These are phyloP conservation scores for Huso huso DNA, from an alignment of 2,797 vertebrate species.

Conservation along the genomic window DNA sequence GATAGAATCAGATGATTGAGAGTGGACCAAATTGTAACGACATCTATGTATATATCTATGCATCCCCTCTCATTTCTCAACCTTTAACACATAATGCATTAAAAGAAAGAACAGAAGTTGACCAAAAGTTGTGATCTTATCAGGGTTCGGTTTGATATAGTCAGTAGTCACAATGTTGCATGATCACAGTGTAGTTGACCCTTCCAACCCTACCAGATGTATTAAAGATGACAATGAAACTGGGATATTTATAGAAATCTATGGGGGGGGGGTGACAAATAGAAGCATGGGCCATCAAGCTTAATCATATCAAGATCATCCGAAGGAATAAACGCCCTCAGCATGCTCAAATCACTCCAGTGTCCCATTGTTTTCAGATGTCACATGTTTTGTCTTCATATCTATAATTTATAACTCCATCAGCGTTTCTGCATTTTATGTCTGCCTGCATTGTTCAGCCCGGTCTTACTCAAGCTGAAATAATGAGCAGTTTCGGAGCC, in stretches of 20 bases:
- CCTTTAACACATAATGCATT: too few relatives aligned
- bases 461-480: constrained; percentile 60
- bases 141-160: constrained; percentile 47
- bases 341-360: background rate
- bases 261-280: background rate
- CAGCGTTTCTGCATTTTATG: constrained; percentile 38
- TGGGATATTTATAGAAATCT: constrained; percentile 10
- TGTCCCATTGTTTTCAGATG: background rate
- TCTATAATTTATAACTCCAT: background rate
- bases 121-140: constrained; percentile 48
- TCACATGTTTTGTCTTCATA: constrained; percentile 28
- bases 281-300: background rate
- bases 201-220: constrained; percentile 5
- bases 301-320: constrained; percentile 7
- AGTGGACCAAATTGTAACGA: constrained; percentile 38
- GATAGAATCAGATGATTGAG: constrained; percentile 39
- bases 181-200: constrained; percentile 35
- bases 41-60: background rate
- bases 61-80: too few relatives aligned
- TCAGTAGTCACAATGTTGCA: constrained; percentile 35
- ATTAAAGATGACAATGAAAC: constrained; percentile 4
- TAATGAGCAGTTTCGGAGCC: constrained; percentile 63
- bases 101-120: too few relatives aligned
- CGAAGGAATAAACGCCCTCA: background rate
- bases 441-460: constrained; percentile 56